These are phyloP conservation scores for Eupithecia subfuscata DNA, from an alignment of 2,888 invertebrate species.

Conservation along the genomic window DNA sequence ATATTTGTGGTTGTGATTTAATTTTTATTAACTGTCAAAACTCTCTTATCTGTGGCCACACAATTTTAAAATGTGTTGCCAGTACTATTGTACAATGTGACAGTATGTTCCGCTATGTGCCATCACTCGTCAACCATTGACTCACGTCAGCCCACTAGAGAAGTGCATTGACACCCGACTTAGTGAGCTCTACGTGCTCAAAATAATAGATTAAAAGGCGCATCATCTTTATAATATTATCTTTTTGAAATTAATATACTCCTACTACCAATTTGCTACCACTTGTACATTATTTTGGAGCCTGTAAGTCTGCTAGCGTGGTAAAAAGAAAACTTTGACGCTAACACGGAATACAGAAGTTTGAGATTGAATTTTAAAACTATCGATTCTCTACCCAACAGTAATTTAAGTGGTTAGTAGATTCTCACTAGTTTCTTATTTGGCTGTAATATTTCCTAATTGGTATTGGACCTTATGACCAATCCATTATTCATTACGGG, in stretches of 20 bases:
- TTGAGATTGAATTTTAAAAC: constrained; percentile 11
- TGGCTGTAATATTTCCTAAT: not conserved
- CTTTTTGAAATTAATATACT: not conserved
- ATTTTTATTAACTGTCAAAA: not conserved
- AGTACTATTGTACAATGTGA: constrained; percentile 44
- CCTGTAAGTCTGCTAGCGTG: not conserved
- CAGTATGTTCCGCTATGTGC: constrained; percentile 53
- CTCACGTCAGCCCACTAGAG: constrained; percentile 55
- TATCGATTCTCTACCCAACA: not conserved
- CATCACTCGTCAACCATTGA: constrained; percentile 54
- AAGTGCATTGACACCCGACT: constrained; percentile 64
- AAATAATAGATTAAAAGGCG: constrained; percentile 45
- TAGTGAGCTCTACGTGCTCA: constrained; percentile 45
- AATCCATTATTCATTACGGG: no score
- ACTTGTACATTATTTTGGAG: not conserved
- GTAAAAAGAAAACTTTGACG: not conserved
- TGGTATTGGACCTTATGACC: no score
- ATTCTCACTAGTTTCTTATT: not conserved
- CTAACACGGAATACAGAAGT: not conserved
- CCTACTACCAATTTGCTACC: not conserved
- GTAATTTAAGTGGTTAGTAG: not conserved
- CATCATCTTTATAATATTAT: not conserved
- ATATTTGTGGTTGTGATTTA: not conserved
- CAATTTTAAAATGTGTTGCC: constrained; percentile 45
- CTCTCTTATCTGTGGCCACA: not conserved